Conservation (phyloP, 2,888 invertebrate genomes). For the Drosophila pseudotalamancana region DNA sequence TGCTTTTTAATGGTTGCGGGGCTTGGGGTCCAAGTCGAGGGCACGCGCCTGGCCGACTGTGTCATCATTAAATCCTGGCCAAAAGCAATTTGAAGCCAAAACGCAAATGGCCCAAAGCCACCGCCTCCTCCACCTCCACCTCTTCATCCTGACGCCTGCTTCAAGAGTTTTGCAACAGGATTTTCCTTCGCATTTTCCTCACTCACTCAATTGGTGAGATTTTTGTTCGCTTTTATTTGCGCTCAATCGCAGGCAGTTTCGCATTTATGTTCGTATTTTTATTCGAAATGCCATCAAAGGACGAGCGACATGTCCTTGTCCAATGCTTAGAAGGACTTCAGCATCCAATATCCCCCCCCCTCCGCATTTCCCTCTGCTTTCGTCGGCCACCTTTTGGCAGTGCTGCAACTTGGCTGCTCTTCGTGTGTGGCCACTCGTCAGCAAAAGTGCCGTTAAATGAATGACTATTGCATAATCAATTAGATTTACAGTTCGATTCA, state of each 20-base stretch:
- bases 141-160: not conserved
- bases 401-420: conserved; percentile 30
- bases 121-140: not conserved
- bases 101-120: conserved; percentile 52
- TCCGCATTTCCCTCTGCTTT: not conserved
- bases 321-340: not conserved
- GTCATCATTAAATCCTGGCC: conserved; percentile 71
- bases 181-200: not conserved
- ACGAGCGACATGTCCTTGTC: conserved; percentile 47
- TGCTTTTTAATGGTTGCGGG: conserved; percentile 28
- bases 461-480: conserved; percentile 52
- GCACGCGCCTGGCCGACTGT: conserved; percentile 17
- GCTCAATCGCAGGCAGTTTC: conserved; percentile 55
- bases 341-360: not conserved
- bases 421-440: conserved; percentile 22
- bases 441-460: conserved; percentile 35
- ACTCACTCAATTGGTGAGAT: conserved; percentile 56
- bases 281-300: conserved; percentile 64
- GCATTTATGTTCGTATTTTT: conserved; percentile 65
- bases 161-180: not conserved
- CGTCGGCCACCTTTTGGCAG: not conserved
- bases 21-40: not conserved
- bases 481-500: conserved; percentile 23
- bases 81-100: conserved; percentile 60
- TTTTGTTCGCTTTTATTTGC: conserved; percentile 63